These are phyloP conservation scores for Alsophila aescularia DNA, from an alignment of 2,888 invertebrate species.

Conservation along the genomic window DNA sequence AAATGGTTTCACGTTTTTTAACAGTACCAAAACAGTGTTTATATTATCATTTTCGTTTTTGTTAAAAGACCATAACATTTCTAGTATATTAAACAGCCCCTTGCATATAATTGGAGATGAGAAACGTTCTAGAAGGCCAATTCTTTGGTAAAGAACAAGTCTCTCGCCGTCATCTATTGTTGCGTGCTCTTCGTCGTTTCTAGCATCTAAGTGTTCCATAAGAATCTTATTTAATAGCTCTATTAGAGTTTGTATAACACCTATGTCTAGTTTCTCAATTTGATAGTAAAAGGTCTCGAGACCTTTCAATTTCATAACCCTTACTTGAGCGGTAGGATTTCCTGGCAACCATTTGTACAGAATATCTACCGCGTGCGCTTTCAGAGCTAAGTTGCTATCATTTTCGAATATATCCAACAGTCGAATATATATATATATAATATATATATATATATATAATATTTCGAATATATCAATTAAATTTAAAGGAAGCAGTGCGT, in stretches of 20 bases:
- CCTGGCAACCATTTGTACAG: constrained; percentile 64
- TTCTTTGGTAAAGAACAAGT: constrained; percentile 56
- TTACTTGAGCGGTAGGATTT: constrained; percentile 63
- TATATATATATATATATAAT: no score
- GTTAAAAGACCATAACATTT: constrained; percentile 45
- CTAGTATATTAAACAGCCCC: constrained; percentile 63
- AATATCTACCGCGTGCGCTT: constrained; percentile 61
- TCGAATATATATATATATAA: no score
- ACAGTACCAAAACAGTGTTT: constrained; percentile 51
- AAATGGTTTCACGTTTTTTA: constrained; percentile 59
- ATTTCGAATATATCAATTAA: constrained; percentile 62
- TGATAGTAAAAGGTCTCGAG: constrained; percentile 68
- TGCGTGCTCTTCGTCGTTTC: constrained; percentile 42
- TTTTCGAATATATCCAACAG: constrained; percentile 64
- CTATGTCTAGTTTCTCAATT: constrained; percentile 54
- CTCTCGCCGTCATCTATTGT: constrained; percentile 48
- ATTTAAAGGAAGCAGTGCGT: constrained; percentile 50
- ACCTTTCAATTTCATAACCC: constrained; percentile 69
- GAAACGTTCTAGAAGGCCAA: constrained; percentile 66
- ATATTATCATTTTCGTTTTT: constrained; percentile 43
- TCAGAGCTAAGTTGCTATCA: constrained; percentile 55
- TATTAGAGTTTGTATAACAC: constrained; percentile 52
- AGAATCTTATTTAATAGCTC: constrained; percentile 68
- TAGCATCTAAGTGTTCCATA: constrained; percentile 59
- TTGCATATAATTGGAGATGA: constrained; percentile 58